Evolutionary conservation across 2,113 vertebrate species (phyloP), one percentile per base, ranked within the genome.

Genomic region (Lontra canadensis): DNA sequence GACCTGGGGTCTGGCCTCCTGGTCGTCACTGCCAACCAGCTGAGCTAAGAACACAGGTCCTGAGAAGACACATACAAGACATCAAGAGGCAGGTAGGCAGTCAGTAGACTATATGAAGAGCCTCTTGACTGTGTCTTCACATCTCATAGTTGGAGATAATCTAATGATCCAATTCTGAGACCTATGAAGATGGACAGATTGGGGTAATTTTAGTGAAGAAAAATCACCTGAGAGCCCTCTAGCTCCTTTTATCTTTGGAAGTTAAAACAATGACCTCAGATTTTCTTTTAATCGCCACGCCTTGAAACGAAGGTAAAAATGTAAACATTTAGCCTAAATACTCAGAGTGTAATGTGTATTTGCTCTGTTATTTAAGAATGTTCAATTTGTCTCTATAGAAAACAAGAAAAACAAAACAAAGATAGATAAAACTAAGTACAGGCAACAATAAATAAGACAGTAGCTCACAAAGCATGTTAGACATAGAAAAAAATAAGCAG

Each of bases 251-350:
- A 92, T 81, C 81, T 94, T 36, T 49, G 15, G 31, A 90, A 96
- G 49, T 34, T 90, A 91, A 87, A 81, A 5, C 42, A 80, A 42
- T n/a, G 21, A 15, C 52, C n/a, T 92, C 36, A 49, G 15, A 2
- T 42, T 79, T 63, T 87, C 74, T 39, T 74, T 74, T 67, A 3
- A 74, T 71, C 42, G 76, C 76, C 31, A 71, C 97, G 47, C 25
- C 93, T 94, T 84, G 29, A 97, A 76, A n/a, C 12, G 90, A 49
- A 92, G 29, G 39, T 97, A 84, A 94, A 96, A 96, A 76, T 76
- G 49, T 76, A 96, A 97, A 93, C 44, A 91, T 61, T 52, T 29
- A 42, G 34, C 21, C 49, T 90, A 71, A 85, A 93, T 79, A 86
- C 26, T 94, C 1, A 36, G 21, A 34, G 20, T 57, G 1, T 55